These are phyloP conservation scores for Hirtodrosophila alboralis DNA, from an alignment of 2,888 invertebrate species.

Conservation along the genomic window DNA sequence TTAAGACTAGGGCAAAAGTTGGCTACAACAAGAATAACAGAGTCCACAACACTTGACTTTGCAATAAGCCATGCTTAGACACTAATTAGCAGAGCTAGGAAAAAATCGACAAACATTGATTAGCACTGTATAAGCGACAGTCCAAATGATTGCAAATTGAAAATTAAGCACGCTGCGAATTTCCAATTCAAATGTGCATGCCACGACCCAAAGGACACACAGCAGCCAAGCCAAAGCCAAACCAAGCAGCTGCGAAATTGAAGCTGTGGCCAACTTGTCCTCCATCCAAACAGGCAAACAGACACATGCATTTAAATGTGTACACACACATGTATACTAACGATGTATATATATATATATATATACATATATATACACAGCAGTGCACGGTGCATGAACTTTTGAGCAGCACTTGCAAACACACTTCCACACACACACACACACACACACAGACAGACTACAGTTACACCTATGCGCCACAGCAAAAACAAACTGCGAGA, in stretches of 20 bases:
- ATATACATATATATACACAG: conserved; percentile 21
- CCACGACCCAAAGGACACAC: conserved; percentile 24
- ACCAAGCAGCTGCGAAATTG: conserved; percentile 40
- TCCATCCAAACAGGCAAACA: conserved; percentile 37
- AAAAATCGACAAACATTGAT: conserved; percentile 52
- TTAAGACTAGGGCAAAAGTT: conserved; percentile 3
- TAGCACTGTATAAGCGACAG: conserved; percentile 28
- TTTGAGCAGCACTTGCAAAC: conserved; percentile 77
- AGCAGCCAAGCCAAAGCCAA: too few relatives aligned
- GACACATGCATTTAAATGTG: conserved; percentile 39
- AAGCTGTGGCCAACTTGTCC: conserved; percentile 51
- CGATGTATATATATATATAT: conserved; percentile 9
- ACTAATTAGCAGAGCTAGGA: conserved; percentile 60
- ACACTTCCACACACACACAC: conserved; percentile 34
- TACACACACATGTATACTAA: conserved; percentile 23
- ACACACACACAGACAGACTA: conserved; percentile 17
- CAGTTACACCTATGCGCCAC: conserved; percentile 50
- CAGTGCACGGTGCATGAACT: conserved; percentile 79
- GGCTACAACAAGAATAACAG: background rate
- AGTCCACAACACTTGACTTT: conserved; percentile 55
- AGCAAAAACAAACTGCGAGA: conserved; percentile 70
- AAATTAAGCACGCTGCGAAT: conserved; percentile 69
- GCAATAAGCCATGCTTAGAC: conserved; percentile 56
- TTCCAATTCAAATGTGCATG: conserved; percentile 73
- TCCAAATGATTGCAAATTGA: conserved; percentile 78